These are phyloP conservation scores for Phasianus colchicus DNA, from an alignment of 2,113 vertebrate genomes.

Conservation along the genomic window DNA sequence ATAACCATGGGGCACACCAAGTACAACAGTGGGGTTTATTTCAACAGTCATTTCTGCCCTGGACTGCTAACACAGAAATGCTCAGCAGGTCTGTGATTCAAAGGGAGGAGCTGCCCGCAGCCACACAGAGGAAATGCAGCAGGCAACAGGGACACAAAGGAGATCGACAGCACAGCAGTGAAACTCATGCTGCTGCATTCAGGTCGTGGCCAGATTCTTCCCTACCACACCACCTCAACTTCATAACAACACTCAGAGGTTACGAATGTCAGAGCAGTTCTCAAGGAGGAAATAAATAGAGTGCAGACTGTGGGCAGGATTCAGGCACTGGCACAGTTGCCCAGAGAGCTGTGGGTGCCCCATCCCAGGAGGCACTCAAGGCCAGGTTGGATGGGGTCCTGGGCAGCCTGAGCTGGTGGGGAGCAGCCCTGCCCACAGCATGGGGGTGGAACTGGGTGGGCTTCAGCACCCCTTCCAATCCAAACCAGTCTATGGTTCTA, in stretches of 20 bases:
- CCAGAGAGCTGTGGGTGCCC: not conserved
- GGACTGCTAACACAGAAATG: not conserved
- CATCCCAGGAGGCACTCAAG: not conserved
- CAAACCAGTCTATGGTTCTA: not conserved
- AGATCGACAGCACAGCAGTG: accelerated
- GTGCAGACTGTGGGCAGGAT: not conserved
- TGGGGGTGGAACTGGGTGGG: not conserved
- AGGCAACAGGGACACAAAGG: accelerated
- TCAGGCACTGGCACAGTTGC: not conserved
- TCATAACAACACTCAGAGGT: not conserved
- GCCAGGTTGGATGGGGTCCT: not conserved
- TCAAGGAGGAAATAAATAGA: accelerated
- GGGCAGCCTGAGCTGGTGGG: not conserved
- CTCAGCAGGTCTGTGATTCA: not conserved
- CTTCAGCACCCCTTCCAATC: not conserved
- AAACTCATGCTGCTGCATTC: not conserved
- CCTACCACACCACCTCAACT: not conserved
- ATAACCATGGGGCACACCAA: not conserved
- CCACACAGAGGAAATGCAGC: not conserved
- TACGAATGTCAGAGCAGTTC: not conserved
- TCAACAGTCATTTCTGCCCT: conserved; percentile 19
- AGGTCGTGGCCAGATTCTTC: not conserved
- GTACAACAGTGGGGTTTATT: not conserved
- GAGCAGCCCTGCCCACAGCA: not conserved
- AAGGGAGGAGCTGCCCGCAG: not conserved